A percentile compares a stretch with the other conserved stretches of the same genome.
phyloP scores from a whole-genome alignment of 2,797 vertebrate species.

The Eulemur rubriventer region DNA sequence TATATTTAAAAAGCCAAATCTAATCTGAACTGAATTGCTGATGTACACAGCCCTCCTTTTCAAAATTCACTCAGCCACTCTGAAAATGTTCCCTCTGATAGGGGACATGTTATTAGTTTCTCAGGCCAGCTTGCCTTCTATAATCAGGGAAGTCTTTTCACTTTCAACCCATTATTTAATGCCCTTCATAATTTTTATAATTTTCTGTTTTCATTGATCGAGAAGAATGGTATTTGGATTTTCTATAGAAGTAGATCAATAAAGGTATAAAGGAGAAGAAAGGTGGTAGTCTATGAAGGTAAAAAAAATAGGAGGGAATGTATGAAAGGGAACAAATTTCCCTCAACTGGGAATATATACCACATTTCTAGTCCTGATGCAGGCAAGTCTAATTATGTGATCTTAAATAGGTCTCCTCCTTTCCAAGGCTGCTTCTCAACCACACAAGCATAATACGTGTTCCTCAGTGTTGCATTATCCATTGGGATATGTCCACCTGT shows the following conservation, averaged over 20 bases:
- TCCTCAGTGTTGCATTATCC: too few species aligned
- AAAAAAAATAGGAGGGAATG: background rate
- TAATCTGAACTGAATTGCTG: background rate
- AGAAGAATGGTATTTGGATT: background rate
- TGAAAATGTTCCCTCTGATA: background rate
- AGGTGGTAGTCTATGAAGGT: fast-evolving
- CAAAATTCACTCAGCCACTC: background rate
- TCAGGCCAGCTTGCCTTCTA: background rate
- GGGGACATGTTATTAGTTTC: background rate
- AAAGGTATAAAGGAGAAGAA: background rate
- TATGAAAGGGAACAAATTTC: background rate
- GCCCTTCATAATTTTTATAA: background rate
- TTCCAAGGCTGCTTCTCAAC: background rate
- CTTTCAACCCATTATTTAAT: background rate
- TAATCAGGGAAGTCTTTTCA: background rate
- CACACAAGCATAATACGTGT: fast-evolving
- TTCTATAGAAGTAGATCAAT: background rate
- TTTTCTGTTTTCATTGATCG: background rate
- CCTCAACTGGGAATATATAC: too few species aligned
- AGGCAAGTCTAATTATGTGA: background rate
- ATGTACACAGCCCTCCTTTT: background rate
- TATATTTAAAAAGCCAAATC: background rate
- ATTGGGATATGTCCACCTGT: background rate
- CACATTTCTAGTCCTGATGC: background rate
- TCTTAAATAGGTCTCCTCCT: too few species aligned